These are phyloP conservation scores for Epinephelus cyanopodus DNA, from an alignment of 2,113 vertebrate genomes.

Conservation along the genomic window DNA sequence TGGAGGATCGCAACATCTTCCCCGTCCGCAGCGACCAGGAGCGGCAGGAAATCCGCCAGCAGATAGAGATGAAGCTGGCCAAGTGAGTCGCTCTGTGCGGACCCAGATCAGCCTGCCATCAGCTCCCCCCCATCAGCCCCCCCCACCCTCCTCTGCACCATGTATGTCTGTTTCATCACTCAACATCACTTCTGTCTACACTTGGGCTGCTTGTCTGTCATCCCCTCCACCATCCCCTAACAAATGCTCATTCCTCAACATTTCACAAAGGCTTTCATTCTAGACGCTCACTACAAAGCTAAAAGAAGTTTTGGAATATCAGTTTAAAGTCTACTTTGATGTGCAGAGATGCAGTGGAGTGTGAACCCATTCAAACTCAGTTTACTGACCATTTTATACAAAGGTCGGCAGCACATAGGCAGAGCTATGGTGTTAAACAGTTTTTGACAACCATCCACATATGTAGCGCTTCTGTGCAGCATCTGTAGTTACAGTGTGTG, in stretches of 20 bases:
- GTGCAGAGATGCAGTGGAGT: background rate
- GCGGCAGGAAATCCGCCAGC: constrained; percentile 95
- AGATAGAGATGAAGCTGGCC: constrained; percentile 96
- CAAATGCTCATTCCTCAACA: background rate
- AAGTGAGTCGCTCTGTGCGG: constrained; percentile 89
- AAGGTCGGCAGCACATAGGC: background rate
- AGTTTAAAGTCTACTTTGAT: background rate
- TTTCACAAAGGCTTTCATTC: background rate
- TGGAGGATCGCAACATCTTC: constrained; percentile 98
- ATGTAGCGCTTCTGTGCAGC: background rate
- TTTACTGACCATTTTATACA: background rate
- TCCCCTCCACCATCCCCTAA: background rate
- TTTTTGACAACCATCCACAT: background rate
- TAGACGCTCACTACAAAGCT: background rate
- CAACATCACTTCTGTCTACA: constrained; percentile 15
- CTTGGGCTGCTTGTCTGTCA: background rate
- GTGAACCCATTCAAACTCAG: background rate
- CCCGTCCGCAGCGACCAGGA: constrained; percentile 94
- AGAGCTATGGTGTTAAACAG: background rate
- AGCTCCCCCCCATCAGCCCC: background rate
- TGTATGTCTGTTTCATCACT: constrained; percentile 65
- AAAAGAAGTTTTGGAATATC: background rate
- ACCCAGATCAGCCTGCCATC: constrained; percentile 46
- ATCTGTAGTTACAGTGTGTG: background rate
- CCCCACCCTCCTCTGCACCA: constrained; percentile 18